phyloP scores from a whole-genome alignment of 2,113 vertebrate species.

The Oxyruncus cristatus region DNA sequence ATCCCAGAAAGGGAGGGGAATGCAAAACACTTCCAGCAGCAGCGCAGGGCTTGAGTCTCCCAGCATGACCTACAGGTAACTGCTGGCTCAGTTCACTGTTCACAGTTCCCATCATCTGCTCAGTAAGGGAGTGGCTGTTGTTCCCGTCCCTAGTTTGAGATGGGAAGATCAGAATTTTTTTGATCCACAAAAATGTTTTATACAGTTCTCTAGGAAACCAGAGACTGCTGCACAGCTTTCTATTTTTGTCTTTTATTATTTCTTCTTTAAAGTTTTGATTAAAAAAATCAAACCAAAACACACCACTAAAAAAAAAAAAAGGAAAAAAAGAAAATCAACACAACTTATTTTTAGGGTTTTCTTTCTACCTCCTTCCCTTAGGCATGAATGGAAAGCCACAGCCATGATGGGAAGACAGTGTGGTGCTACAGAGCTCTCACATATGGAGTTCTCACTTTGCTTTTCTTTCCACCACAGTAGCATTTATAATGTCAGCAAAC shows the following conservation, averaged over 20 bases:
- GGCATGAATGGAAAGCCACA: not conserved
- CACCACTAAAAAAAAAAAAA: not conserved
- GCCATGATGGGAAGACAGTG: not conserved
- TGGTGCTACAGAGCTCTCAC: not conserved
- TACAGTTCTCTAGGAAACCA: not conserved
- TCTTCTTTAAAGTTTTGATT: not conserved
- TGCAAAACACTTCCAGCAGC: not conserved
- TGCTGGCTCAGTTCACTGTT: not conserved
- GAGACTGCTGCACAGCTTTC: not conserved
- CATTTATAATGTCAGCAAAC: not conserved
- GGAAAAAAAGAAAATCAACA: not conserved
- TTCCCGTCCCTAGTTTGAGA: not conserved
- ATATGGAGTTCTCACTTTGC: not conserved
- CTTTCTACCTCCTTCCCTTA: not conserved
- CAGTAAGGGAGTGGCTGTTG: not conserved
- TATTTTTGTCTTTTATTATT: not conserved
- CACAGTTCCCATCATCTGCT: not conserved
- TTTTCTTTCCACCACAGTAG: not conserved
- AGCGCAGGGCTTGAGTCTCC: not conserved
- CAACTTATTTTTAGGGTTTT: not conserved
- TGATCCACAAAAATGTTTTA: not conserved
- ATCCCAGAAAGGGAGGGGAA: not conserved
- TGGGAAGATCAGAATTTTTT: not conserved
- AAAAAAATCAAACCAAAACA: not conserved
- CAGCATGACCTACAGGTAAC: not conserved